Evolutionary conservation across 2,888 invertebrate species (phyloP).

Genomic region (Pocota personata): DNA sequence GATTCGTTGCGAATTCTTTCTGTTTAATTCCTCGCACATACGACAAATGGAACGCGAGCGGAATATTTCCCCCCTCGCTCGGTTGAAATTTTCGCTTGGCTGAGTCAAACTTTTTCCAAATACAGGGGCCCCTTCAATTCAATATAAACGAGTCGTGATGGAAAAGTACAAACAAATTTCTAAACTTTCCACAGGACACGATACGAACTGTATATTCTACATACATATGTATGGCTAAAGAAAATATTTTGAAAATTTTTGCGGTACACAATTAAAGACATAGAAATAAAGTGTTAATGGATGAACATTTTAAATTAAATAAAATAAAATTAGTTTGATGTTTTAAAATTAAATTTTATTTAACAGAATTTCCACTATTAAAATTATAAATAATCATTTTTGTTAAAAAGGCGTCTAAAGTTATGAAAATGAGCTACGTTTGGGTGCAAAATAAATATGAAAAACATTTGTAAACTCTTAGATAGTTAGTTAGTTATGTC

Average conservation of each 20-base stretch:
- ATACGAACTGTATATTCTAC: not conserved
- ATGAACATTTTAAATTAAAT: not conserved
- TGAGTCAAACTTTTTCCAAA: conserved; percentile 51
- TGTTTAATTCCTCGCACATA: conserved; percentile 72
- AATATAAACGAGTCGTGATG: conserved; percentile 38
- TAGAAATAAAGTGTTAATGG: not conserved
- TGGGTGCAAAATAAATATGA: too few relatives aligned
- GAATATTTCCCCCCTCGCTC: conserved; percentile 43
- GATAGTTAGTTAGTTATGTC: too few relatives aligned
- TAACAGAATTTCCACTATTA: too few relatives aligned
- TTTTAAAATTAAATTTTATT: too few relatives aligned
- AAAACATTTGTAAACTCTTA: too few relatives aligned
- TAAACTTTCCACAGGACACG: conserved; percentile 19
- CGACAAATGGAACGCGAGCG: conserved; percentile 65
- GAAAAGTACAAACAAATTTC: conserved; percentile 5
- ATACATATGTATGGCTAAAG: not conserved
- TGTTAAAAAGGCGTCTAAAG: too few relatives aligned
- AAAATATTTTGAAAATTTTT: conserved; percentile 6
- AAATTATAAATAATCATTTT: too few relatives aligned
- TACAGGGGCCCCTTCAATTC: conserved; percentile 49
- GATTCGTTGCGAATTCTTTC: conserved; percentile 19
- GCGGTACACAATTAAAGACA: not conserved
- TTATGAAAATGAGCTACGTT: too few relatives aligned
- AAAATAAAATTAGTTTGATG: not conserved
- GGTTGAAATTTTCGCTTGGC: conserved; percentile 59